A percentile compares a stretch with the other conserved stretches of the same genome.
Conservation (phyloP, 2,888 invertebrate species). For the Lasioglossum leucozonium region DNA sequence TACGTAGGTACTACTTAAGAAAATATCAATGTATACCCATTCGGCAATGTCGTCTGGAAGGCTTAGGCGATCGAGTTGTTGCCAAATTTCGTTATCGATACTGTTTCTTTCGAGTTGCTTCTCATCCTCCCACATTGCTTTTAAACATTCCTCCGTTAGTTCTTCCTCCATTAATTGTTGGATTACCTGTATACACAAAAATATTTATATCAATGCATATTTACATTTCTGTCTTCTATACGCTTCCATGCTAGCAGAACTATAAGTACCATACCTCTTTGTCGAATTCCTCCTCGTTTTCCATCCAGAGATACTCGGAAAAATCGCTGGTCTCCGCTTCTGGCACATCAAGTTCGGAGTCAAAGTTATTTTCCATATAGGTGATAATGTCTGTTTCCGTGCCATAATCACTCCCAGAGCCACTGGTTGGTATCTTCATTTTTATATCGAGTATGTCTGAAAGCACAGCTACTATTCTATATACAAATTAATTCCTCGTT, state of each 20-base stretch:
- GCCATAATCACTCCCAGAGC: conserved; percentile 83
- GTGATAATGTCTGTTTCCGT: conserved; percentile 81
- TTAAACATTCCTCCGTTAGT: conserved; percentile 94
- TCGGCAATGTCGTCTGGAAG: conserved; percentile 83
- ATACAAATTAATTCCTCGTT: conserved; percentile 19
- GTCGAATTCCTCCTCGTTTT: conserved; percentile 96
- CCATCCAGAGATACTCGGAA: conserved; percentile 97
- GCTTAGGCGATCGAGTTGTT: conserved; percentile 80
- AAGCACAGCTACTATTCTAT: conserved; percentile 56
- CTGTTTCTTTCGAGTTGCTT: conserved; percentile 82
- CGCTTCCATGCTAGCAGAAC: neutral
- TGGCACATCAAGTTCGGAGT: conserved; percentile 83
- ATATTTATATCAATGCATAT: neutral
- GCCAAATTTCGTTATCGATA: conserved; percentile 81
- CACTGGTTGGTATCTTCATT: conserved; percentile 84
- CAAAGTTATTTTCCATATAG: conserved; percentile 77
- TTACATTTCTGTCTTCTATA: neutral
- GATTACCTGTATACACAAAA: conserved; percentile 88
- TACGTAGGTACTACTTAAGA: neutral
- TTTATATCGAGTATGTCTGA: conserved; percentile 78
- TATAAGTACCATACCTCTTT: conserved; percentile 88
- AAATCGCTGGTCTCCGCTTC: conserved; percentile 89
- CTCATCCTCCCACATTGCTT: conserved; percentile 93
- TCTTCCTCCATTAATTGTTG: conserved; percentile 95
- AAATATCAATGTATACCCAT: conserved; percentile 72